These are phyloP conservation scores for Nothoprocta perdicaria DNA, from an alignment of 2,113 vertebrate species.

Conservation along the genomic window DNA sequence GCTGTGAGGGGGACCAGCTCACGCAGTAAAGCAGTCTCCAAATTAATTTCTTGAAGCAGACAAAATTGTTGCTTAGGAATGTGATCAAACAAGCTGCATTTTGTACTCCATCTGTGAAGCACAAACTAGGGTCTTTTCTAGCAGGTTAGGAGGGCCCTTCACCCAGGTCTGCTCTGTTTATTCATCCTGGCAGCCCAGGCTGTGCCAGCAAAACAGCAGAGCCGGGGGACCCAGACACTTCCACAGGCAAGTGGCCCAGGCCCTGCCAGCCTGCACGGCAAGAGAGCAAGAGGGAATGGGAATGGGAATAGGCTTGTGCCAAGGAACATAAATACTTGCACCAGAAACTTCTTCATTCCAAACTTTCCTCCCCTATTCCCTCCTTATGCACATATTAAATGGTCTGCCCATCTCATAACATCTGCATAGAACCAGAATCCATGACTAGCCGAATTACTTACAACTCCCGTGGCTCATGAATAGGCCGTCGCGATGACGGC, in stretches of 20 bases:
- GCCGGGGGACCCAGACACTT: background rate
- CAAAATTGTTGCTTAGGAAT: background rate
- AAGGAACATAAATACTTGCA: background rate
- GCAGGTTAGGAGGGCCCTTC: fast-evolving
- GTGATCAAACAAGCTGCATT: background rate
- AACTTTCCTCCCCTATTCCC: background rate
- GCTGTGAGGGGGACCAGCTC: background rate
- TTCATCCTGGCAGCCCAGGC: background rate
- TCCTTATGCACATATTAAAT: background rate
- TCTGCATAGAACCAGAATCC: fast-evolving
- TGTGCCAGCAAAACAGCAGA: background rate
- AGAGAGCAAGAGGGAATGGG: background rate
- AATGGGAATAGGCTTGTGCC: background rate
- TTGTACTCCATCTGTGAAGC: background rate
- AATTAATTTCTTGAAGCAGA: background rate
- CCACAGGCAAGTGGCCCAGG: background rate
- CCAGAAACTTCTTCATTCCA: background rate
- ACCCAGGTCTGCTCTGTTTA: fast-evolving
- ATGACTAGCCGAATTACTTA: fast-evolving
- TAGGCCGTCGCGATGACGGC: background rate
- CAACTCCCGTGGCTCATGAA: background rate
- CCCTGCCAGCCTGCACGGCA: fast-evolving
- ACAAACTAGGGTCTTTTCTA: background rate
- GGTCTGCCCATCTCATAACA: fast-evolving
- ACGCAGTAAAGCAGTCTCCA: fast-evolving